A percentile compares a stretch with the other conserved stretches of the same genome.
phyloP scores from a whole-genome alignment of 2,888 invertebrate species.

The Erebia epiphron region DNA sequence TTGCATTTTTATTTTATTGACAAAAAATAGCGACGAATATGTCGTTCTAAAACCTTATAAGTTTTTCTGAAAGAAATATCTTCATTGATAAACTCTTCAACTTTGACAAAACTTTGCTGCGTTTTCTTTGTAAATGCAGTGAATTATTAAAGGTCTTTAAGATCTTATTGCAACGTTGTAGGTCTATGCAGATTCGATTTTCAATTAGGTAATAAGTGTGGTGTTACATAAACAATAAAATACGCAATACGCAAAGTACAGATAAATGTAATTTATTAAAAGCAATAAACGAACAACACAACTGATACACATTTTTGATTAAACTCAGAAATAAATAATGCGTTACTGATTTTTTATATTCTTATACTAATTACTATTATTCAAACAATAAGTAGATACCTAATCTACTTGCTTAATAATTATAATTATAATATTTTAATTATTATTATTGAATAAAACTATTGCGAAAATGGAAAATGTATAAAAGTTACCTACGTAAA shows the following conservation, averaged over 20 bases:
- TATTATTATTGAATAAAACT: background rate
- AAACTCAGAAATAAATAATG: background rate
- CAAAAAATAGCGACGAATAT: background rate
- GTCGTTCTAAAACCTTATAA: background rate
- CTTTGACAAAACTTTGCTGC: too few relatives aligned
- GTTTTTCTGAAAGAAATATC: background rate
- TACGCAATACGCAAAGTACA: background rate
- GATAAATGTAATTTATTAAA: constrained; percentile 1
- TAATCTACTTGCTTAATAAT: background rate
- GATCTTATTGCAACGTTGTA: background rate
- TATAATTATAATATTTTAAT: background rate
- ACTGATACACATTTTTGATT: background rate
- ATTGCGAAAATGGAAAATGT: constrained; percentile 5
- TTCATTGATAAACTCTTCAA: background rate
- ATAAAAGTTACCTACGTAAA: background rate
- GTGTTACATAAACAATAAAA: constrained; percentile 2
- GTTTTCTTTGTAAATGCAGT: background rate
- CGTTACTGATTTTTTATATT: background rate
- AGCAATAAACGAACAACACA: background rate
- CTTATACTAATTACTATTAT: background rate
- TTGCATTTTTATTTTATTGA: background rate
- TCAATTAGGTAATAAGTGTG: too few relatives aligned
- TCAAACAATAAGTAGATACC: background rate
- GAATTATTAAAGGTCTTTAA: background rate
- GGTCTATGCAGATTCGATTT: background rate